These are phyloP conservation scores for Melanostigma gelatinosum DNA, from an alignment of 2,113 vertebrate species.

Conservation along the genomic window DNA sequence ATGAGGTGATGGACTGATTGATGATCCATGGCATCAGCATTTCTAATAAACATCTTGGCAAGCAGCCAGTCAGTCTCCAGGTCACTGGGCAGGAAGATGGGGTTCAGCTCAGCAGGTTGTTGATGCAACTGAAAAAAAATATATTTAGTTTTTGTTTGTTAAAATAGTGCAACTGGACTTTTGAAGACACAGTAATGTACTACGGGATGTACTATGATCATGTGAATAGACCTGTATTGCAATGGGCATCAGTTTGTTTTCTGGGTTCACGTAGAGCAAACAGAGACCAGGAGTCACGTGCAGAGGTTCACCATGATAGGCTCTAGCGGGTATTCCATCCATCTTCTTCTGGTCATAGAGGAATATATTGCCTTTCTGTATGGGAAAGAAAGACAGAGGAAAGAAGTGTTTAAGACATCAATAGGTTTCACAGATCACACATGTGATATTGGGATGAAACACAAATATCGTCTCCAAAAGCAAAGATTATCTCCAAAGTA, in stretches of 20 bases:
- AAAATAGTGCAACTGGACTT: too few species aligned
- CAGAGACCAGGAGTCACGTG: conserved; percentile 73
- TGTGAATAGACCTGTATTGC: conserved; percentile 79
- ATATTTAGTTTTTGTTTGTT: neutral
- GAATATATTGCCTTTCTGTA: conserved; percentile 84
- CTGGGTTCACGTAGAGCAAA: conserved; percentile 77
- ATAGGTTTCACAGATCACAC: neutral
- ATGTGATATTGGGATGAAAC: neutral
- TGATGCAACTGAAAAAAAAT: conserved; percentile 61
- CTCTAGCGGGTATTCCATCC: conserved; percentile 71
- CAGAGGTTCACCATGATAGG: conserved; percentile 52
- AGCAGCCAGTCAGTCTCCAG: conserved; percentile 80
- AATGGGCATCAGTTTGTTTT: conserved; percentile 79
- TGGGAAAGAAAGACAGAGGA: too few species aligned
- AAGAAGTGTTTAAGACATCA: too few species aligned
- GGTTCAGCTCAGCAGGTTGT: conserved; percentile 64
- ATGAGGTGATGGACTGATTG: conserved; percentile 77
- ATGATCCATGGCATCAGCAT: conserved; percentile 75
- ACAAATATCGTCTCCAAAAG: neutral
- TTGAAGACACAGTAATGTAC: neutral
- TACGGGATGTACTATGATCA: too few species aligned
- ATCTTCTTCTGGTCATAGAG: conserved; percentile 82
- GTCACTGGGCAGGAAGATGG: conserved; percentile 84
- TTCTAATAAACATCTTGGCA: conserved; percentile 83
- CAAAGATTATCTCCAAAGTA: neutral